phyloP scores from a whole-genome alignment of 2,113 vertebrate species.

The Ammodytes marinus region DNA sequence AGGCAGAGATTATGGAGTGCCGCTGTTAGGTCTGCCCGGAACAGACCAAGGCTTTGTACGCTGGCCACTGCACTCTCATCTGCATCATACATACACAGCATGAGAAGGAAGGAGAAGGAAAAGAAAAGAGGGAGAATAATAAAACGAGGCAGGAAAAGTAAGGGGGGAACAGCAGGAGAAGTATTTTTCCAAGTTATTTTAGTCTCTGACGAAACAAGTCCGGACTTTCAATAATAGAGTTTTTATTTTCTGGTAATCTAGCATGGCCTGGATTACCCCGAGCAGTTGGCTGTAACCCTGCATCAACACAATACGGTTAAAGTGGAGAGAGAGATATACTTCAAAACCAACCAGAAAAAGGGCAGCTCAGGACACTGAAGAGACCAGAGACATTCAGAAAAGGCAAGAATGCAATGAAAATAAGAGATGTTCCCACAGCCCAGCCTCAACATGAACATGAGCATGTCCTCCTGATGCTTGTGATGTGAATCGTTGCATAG shows the following conservation, averaged over 20 bases:
- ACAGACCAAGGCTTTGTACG: constrained; percentile 71
- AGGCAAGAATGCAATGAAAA: neutral
- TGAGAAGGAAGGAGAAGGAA: constrained; percentile 5
- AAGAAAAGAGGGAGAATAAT: constrained; percentile 2
- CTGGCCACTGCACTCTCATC: constrained; percentile 40
- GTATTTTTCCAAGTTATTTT: constrained; percentile 72
- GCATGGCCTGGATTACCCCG: constrained; percentile 56
- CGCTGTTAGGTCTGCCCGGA: constrained; percentile 54
- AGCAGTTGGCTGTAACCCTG: constrained; percentile 62
- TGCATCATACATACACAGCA: constrained; percentile 46
- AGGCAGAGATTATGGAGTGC: constrained; percentile 67
- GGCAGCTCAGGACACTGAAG: constrained; percentile 59
- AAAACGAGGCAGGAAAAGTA: constrained; percentile 12
- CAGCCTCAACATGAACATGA: neutral
- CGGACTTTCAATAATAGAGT: constrained; percentile 60
- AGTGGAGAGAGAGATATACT: constrained; percentile 50
- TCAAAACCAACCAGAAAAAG: constrained; percentile 39
- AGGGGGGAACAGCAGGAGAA: constrained; percentile 55
- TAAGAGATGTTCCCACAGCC: neutral
- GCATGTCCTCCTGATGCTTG: neutral
- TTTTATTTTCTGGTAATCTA: constrained; percentile 73
- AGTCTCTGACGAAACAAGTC: constrained; percentile 63
- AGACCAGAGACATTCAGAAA: constrained; percentile 7
- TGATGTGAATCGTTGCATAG: neutral
- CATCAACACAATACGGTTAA: constrained; percentile 64